Base-by-base conservation (phyloP, 1,140 invertebrate species). In the Steinernema feltiae region DNA sequence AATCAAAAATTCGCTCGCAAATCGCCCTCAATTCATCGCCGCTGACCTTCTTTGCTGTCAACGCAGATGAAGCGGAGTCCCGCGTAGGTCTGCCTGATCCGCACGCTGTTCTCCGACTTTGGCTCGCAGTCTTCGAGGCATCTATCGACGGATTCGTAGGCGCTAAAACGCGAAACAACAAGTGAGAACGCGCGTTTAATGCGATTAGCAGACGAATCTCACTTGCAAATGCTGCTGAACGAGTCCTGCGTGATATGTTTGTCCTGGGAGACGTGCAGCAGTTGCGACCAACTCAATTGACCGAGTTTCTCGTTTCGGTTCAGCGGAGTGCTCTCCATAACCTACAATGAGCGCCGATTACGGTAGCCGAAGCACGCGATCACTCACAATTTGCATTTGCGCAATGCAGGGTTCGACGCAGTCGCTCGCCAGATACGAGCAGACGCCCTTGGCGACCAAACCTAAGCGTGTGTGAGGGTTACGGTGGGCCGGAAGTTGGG, bases 61-160 rank as follows among this genome's bases (percentile, higher is more conserved):
- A 79, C 73, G 53, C 78, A 79, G 30, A 79, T 79, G 63, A 79
- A 79, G 29, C 78, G 76, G 24, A 79, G 74, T 30, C 78, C 78
- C 24, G 78, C 78, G 48, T 79, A 79, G 69, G 78, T 79, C 74
- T 79, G 71, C 21, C 78, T 76, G 46, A 79, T 78, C 24, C 78
- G 70, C 1, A 53, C 78, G 32, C 73, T 76, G 71, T 76, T 80
- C 70, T 79, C 78, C 41, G 78, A 79, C 30, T 32, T 35, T 7
- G 30, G 30, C 32, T 71, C 70, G 32, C 70, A 71, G 32, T 71
- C 32, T 24, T 71, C 30, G 32, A 71, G 70, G 70, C 70, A 71
- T 31, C 70, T 24, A 27, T 71, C 70, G 15, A 71, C 70, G 12
- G 30, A 32, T 24, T 63, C 53, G 24, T 63, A 63, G 53, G 53